phyloP scores from a whole-genome alignment of 2,113 vertebrate genomes.

The Microcebus jonahi region DNA sequence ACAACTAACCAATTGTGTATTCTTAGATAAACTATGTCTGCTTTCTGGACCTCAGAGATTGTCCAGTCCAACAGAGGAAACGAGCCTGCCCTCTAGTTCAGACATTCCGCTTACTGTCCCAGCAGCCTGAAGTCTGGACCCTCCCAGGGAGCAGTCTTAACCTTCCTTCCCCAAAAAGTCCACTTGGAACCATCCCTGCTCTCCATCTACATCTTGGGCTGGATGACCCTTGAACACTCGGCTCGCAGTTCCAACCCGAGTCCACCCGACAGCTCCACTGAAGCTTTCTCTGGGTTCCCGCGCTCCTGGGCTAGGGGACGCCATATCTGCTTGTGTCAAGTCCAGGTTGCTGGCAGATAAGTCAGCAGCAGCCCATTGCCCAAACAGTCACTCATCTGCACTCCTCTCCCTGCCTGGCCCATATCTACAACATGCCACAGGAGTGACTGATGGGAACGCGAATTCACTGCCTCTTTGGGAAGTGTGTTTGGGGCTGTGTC shows the following conservation, averaged over 20 bases:
- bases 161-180: not conserved
- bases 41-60: not conserved
- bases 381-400: not conserved
- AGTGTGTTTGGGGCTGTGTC: not conserved
- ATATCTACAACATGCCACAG: not conserved
- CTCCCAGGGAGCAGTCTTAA: not conserved
- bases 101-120: not conserved
- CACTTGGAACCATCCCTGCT: not conserved
- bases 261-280: not conserved
- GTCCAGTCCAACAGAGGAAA: not conserved
- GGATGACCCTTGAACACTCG: not conserved
- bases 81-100: not conserved
- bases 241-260: not conserved
- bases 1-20: not conserved
- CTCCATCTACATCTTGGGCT: not conserved
- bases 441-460: not conserved
- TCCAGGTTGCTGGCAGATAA: not conserved
- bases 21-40: not conserved
- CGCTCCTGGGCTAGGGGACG: not conserved
- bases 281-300: not conserved
- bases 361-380: not conserved
- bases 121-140: not conserved
- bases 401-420: not conserved
- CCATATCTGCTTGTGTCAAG: not conserved
- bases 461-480: not conserved